These are phyloP conservation scores for Cabera pusaria DNA, from an alignment of 2,888 invertebrate genomes.

Conservation along the genomic window DNA sequence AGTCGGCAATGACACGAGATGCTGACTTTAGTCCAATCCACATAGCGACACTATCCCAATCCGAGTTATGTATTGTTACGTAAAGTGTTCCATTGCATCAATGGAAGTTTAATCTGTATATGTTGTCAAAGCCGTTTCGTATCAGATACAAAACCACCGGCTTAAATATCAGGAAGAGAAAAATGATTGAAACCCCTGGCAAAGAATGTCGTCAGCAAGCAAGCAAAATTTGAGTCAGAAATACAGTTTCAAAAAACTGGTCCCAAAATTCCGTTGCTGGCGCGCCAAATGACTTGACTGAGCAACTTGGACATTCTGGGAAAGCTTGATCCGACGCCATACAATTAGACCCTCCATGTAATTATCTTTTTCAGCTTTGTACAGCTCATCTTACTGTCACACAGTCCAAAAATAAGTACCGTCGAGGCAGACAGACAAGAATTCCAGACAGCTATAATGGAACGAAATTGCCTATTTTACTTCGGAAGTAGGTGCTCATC, in stretches of 20 bases:
- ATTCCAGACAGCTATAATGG: constrained; percentile 12
- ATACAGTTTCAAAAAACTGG: constrained; percentile 13
- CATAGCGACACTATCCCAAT: too few species aligned
- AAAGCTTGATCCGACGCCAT: constrained; percentile 17
- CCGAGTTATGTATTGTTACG: too few species aligned
- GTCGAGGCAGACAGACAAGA: constrained; percentile 14
- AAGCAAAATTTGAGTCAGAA: constrained; percentile 7
- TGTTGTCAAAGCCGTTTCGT: too few species aligned
- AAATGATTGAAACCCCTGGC: too few species aligned
- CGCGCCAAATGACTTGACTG: constrained; percentile 9
- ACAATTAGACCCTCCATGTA: constrained; percentile 24
- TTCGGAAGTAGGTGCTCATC: constrained; percentile 1
- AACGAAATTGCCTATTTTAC: constrained; percentile 8
- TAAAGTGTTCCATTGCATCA: too few species aligned
- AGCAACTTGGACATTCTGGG: constrained; percentile 19
- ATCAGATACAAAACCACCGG: too few species aligned
- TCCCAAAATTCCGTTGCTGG: constrained; percentile 4
- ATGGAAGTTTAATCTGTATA: too few species aligned
- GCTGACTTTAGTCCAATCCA: too few species aligned
- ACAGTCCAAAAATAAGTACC: constrained; percentile 21
- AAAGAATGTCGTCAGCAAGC: too few species aligned
- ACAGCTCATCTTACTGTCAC: constrained; percentile 25
- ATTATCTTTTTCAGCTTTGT: constrained; percentile 19
- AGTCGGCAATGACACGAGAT: too few species aligned
- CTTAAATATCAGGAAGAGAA: too few species aligned